Evolutionary conservation across 1,140 invertebrate species (phyloP), one percentile per base, ranked within the genome.

Genomic region (Drosophila lacteicornis): DNA sequence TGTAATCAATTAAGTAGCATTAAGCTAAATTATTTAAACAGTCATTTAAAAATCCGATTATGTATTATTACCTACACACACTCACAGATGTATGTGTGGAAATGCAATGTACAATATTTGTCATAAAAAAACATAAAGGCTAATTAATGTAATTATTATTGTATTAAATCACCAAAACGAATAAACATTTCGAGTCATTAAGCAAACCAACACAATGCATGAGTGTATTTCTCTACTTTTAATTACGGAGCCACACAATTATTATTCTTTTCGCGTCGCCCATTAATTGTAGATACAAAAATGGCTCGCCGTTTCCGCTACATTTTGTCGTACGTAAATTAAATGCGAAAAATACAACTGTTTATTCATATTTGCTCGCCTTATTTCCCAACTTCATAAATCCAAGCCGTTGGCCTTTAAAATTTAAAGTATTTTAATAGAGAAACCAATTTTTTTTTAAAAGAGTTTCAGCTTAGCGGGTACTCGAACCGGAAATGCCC

Each of bases 61-160:
- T 75, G 40, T 65, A 67, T 57, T 57, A 49, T 19, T 38, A 42
- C 11, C 51, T 9, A 19, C n/a, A 43, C 22, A 38, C n/a, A 19
- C 45, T 56, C 25, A 30, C 61, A 30, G 13, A 19, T 13, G 13
- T 55, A 47, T 62, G 70, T 42, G 55, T 40, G 25, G 12, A 42
- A 45, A 63, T 79, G 12, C 19, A 53, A 66, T 53, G 59, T 67
- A 71, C 59, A 43, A 80, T 80, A 70, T 63, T 70, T 74, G 47
- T 73, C 75, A 69, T 79, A 40, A 51, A 27, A 46, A 38, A 63
- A 45, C 50, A 42, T 27, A 49, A 88, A 88, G 85, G 75, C 85
- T 90, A 85, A 85, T 88, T 75, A 85, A 79, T 80, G 75, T 90
- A 91, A 91, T 91, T 84, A 84, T 79, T 81, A 81, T 82, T 85